These are phyloP conservation scores for Diplogasteroides magnus DNA, from an alignment of 1,140 invertebrate genomes.

Conservation along the genomic window DNA sequence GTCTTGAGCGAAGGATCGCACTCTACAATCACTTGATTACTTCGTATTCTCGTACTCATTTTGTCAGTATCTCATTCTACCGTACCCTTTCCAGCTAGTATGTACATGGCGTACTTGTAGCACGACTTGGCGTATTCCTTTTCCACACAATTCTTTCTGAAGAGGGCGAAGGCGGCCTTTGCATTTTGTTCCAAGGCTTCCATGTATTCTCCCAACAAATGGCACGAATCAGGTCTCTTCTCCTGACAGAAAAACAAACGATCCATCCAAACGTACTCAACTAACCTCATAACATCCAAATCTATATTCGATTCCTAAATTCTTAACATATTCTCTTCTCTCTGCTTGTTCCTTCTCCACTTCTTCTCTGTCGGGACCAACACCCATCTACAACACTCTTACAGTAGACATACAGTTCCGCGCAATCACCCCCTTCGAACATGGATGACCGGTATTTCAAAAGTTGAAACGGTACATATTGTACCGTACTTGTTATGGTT, in stretches of 20 bases:
- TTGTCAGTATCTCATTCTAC: too few species aligned
- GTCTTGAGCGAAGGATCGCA: conserved; percentile 32
- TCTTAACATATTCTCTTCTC: conserved; percentile 48
- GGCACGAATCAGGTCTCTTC: conserved; percentile 51
- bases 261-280: neutral
- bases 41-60: too few species aligned
- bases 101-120: conserved; percentile 47
- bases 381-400: neutral
- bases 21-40: conserved; percentile 34
- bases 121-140: conserved; percentile 45
- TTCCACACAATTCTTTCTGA: conserved; percentile 44
- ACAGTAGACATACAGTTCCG: too few species aligned
- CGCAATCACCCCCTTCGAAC: too few species aligned
- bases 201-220: conserved; percentile 46
- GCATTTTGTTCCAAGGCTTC: conserved; percentile 47
- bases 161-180: conserved; percentile 36
- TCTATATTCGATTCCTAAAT: conserved; percentile 52
- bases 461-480: too few species aligned
- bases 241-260: conserved; percentile 41
- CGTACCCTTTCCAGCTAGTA: conserved; percentile 38
- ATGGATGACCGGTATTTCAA: too few species aligned
- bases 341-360: conserved; percentile 38
- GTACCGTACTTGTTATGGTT: too few species aligned
- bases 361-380: too few species aligned
- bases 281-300: conserved; percentile 50